Conservation (phyloP, 53 echinoderm and acorn worm species). For the Astropecten irregularis region DNA sequence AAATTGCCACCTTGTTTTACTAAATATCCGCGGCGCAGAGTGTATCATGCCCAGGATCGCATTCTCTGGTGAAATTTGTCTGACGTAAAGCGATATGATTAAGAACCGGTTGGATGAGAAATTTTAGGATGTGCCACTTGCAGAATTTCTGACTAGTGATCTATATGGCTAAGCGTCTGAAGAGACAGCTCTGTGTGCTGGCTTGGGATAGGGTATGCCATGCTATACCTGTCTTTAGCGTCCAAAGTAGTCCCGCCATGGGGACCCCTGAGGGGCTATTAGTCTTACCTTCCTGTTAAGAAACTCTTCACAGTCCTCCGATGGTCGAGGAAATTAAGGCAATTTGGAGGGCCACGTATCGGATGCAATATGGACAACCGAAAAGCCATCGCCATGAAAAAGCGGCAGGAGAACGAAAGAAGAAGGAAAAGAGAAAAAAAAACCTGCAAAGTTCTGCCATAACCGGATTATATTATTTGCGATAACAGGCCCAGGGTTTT, state of each 20-base stretch:
- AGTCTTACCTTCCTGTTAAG: slow-evolving; percentile 51
- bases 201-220: slow-evolving; percentile 51
- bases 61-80: slow-evolving; percentile 46
- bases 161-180: slow-evolving; percentile 35
- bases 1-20: slow-evolving; percentile 54
- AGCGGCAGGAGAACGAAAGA: neutral
- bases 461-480: slow-evolving; percentile 54
- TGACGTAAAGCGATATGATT: slow-evolving; percentile 59
- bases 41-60: slow-evolving; percentile 49
- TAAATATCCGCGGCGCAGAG: slow-evolving; percentile 24
- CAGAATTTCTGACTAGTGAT: slow-evolving; percentile 52
- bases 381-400: slow-evolving; percentile 31
- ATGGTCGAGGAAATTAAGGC: slow-evolving; percentile 56
- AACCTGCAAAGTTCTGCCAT: slow-evolving; percentile 31
- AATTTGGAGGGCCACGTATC: slow-evolving; percentile 52
- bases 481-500: slow-evolving; percentile 40
- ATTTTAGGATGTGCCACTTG: slow-evolving; percentile 58
- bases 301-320: slow-evolving; percentile 49
- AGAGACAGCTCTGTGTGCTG: slow-evolving; percentile 21
- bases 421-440: neutral
- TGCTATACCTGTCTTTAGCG: slow-evolving; percentile 51
- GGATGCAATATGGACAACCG: slow-evolving; percentile 50
- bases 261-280: slow-evolving; percentile 45
- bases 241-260: slow-evolving; percentile 19
- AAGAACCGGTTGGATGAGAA: slow-evolving; percentile 52